phyloP scores from a whole-genome alignment of 2,888 invertebrate species.

The Doris montereyensis region DNA sequence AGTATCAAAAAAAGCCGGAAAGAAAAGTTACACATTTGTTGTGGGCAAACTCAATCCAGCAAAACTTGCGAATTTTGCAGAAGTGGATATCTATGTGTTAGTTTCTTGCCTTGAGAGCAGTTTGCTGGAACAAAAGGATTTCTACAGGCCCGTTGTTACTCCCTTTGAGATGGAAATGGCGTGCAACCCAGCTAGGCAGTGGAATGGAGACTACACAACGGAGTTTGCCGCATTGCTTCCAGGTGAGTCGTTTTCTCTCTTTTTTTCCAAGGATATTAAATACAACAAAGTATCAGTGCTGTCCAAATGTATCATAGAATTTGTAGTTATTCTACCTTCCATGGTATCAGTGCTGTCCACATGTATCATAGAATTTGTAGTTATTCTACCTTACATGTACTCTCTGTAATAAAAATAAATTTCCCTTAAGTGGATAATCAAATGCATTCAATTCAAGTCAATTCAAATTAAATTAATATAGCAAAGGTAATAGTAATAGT shows the following conservation, averaged over 20 bases:
- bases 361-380: neutral
- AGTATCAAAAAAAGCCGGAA: constrained; percentile 83
- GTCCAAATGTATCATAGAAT: neutral
- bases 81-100: constrained; percentile 91
- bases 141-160: constrained; percentile 90
- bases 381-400: no score
- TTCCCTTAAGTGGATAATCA: no score
- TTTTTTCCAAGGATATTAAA: neutral
- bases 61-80: constrained; percentile 95
- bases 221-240: constrained; percentile 85
- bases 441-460: no score
- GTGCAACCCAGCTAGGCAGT: constrained; percentile 75
- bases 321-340: neutral
- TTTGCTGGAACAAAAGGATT: constrained; percentile 85
- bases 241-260: no score
- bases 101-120: constrained; percentile 94
- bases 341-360: neutral
- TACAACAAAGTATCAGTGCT: no score
- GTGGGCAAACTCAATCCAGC: constrained; percentile 95
- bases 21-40: constrained; percentile 91
- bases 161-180: constrained; percentile 91
- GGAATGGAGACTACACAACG: constrained; percentile 78
- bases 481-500: no score
- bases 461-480: no score
- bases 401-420: no score